phyloP scores from a whole-genome alignment of 2,797 vertebrate genomes.

The Hydrophis major region DNA sequence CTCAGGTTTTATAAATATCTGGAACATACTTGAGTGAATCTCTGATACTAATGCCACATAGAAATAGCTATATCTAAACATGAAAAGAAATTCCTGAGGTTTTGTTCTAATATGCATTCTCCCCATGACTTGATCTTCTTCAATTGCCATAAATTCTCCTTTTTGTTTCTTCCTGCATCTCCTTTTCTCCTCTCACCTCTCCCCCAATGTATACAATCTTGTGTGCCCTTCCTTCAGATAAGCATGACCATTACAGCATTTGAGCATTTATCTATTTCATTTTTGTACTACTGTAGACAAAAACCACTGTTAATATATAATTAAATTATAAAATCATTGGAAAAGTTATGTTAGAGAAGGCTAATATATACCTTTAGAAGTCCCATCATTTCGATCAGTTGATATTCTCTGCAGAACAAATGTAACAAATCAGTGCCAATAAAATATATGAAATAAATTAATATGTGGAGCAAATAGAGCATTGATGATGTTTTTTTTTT shows the following conservation, averaged over 20 bases:
- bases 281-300: neutral
- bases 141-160: neutral
- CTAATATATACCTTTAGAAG: neutral
- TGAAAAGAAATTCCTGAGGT: neutral
- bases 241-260: neutral
- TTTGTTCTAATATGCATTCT: neutral
- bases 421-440: neutral
- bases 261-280: neutral
- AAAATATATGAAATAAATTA: neutral
- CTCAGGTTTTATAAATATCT: neutral
- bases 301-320: neutral
- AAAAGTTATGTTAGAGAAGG: neutral
- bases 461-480: neutral
- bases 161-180: neutral
- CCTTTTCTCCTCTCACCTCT: neutral
- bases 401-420: neutral
- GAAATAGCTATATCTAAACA: neutral
- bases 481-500: neutral
- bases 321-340: neutral
- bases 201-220: neutral
- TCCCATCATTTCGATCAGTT: neutral
- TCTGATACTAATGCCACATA: neutral
- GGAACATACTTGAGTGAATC: neutral
- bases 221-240: neutral
- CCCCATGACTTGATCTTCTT: neutral